Evolutionary conservation across 2,888 invertebrate species (phyloP).

Genomic region (Hyposoter dolosus): DNA sequence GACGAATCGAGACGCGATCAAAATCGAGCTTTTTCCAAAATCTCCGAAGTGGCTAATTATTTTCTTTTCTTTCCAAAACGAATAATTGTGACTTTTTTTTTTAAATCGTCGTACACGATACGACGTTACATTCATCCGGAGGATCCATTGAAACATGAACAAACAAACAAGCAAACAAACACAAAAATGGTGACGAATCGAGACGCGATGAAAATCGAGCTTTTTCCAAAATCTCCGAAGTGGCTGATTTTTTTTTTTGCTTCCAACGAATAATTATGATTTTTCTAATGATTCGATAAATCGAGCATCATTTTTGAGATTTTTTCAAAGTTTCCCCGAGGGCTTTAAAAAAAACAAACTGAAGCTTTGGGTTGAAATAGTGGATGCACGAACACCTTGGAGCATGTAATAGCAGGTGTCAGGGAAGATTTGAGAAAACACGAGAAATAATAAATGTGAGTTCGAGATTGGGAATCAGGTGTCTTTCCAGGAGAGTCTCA

Average conservation of each 20-base stretch:
- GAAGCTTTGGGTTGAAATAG: background rate
- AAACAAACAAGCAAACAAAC: background rate
- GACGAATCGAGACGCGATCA: too few species aligned
- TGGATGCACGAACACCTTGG: background rate
- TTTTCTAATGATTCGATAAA: background rate
- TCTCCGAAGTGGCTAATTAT: too few species aligned
- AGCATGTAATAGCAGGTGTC: slow-evolving; percentile 14
- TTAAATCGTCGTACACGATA: too few species aligned
- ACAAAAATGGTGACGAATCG: background rate
- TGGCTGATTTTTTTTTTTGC: background rate
- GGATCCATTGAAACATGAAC: background rate
- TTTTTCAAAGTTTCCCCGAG: too few species aligned
- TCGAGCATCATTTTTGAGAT: too few species aligned
- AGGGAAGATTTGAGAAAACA: slow-evolving; percentile 14
- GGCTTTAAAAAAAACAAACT: background rate
- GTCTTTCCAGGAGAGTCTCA: slow-evolving; percentile 30
- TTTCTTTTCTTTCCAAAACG: background rate
- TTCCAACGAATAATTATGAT: background rate
- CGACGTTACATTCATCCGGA: background rate
- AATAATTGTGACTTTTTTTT: background rate
- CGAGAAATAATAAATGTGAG: slow-evolving; percentile 15
- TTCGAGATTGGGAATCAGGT: slow-evolving; percentile 40
- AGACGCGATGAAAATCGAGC: too few species aligned
- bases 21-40: too few species aligned
- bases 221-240: too few species aligned